Conservation (phyloP, 2,797 vertebrate genomes). For the Geotrypetes seraphini region DNA sequence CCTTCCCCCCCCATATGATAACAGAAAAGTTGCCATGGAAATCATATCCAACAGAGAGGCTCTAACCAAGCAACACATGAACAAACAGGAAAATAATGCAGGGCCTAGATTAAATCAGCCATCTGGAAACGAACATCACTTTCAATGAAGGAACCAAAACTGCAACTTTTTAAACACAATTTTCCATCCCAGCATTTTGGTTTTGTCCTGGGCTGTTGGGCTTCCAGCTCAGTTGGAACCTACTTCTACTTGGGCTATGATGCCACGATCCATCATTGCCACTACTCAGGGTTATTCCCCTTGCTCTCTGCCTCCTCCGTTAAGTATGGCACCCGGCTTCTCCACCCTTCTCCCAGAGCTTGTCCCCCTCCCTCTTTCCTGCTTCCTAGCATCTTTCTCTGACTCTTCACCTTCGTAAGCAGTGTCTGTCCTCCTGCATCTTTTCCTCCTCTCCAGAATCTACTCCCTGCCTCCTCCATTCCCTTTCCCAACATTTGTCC, state of each 20-base stretch:
- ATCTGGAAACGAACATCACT: too few relatives aligned
- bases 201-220: too few relatives aligned
- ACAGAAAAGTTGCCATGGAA: slow-evolving; percentile 48
- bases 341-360: too few relatives aligned
- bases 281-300: too few relatives aligned
- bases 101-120: slow-evolving; percentile 11
- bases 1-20: slow-evolving; percentile 21
- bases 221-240: too few relatives aligned
- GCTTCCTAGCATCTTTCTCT: neutral
- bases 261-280: too few relatives aligned
- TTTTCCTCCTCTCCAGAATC: neutral
- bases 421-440: neutral
- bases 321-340: too few relatives aligned
- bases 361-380: neutral
- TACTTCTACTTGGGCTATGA: too few relatives aligned
- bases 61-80: slow-evolving; percentile 14
- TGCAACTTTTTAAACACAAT: too few relatives aligned
- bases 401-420: neutral
- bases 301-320: too few relatives aligned
- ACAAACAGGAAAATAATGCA: slow-evolving; percentile 21
- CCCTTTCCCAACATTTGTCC: neutral
- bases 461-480: neutral
- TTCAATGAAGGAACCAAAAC: too few relatives aligned
- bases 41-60: slow-evolving; percentile 37
- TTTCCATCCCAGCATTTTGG: too few relatives aligned